phyloP scores from a whole-genome alignment of 2,113 vertebrate species.

The Triplophysa dalaica region DNA sequence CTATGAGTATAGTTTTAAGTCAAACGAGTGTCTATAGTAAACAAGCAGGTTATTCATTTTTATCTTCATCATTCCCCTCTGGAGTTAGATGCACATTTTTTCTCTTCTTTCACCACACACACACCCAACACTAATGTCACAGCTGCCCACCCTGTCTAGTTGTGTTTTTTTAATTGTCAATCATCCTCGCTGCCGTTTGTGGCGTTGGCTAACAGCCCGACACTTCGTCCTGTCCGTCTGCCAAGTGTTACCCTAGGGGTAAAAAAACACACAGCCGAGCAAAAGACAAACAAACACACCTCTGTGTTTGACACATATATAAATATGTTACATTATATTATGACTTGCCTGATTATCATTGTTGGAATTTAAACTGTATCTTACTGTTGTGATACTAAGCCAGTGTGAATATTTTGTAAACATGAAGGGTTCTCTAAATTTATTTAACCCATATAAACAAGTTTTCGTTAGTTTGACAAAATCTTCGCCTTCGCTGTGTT shows the following conservation, averaged over 20 bases:
- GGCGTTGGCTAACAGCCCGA: constrained; percentile 29
- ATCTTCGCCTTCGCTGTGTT: too few relatives aligned
- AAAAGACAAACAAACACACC: constrained; percentile 28
- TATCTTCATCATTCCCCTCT: neutral
- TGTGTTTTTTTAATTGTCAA: constrained; percentile 48
- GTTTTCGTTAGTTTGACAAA: too few relatives aligned
- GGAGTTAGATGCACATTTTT: neutral
- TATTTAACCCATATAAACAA: too few relatives aligned
- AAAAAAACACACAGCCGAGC: constrained; percentile 29
- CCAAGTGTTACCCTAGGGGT: constrained; percentile 40
- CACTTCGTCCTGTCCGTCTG: constrained; percentile 33
- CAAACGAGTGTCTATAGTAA: neutral
- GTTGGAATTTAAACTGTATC: neutral
- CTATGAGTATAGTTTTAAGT: neutral
- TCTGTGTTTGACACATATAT: constrained; percentile 36
- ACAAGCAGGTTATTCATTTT: constrained; percentile 1
- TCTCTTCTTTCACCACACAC: constrained; percentile 13
- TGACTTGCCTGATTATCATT: neutral
- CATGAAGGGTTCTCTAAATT: too few relatives aligned
- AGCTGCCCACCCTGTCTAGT: constrained; percentile 38
- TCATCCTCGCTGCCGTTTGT: constrained; percentile 23
- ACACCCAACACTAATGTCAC: constrained; percentile 18
- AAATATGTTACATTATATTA: constrained; percentile 41
- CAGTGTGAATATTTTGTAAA: neutral
- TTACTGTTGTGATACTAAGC: neutral